Percentiles rank a stretch among this genome's conserved stretches.
Conservation (phyloP, 37 sponge, comb jelly and placozoan genomes). For the Ianthella basta region DNA sequence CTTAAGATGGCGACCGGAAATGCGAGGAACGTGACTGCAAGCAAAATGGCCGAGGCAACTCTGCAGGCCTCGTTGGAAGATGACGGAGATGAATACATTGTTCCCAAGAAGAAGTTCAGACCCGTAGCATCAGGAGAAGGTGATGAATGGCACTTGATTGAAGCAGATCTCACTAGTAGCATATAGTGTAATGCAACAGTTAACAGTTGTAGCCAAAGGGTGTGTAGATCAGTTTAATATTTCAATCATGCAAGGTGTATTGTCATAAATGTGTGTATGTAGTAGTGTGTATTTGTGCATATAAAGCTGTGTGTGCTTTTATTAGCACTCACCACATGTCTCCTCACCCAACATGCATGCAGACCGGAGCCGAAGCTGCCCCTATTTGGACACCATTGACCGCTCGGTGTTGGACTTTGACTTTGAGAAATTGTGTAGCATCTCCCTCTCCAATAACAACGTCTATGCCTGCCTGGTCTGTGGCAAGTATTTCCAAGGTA, state of each 20-base stretch:
- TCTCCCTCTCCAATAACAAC: constrained; percentile 94
- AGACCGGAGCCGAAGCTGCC: constrained; percentile 67
- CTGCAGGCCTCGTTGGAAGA: background rate
- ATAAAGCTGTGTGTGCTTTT: too few relatives aligned
- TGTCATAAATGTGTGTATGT: too few relatives aligned
- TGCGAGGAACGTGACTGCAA: background rate
- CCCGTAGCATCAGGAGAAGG: background rate
- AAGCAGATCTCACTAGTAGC: background rate
- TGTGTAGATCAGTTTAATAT: too few relatives aligned
- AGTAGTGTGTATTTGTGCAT: too few relatives aligned
- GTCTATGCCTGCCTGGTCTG: constrained; percentile 98
- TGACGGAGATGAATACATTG: constrained; percentile 62
- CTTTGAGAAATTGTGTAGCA: constrained; percentile 97
- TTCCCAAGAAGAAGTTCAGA: constrained; percentile 47
- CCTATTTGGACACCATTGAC: constrained; percentile 91
- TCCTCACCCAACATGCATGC: background rate
- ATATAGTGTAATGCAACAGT: too few relatives aligned
- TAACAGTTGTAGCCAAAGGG: too few relatives aligned
- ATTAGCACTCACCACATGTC: too few relatives aligned
- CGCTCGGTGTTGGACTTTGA: constrained; percentile 94
- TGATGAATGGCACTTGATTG: background rate
- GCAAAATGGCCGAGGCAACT: background rate
- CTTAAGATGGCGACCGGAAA: background rate
- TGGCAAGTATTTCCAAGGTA: constrained; percentile 99
- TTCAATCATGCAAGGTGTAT: too few relatives aligned